These are phyloP conservation scores for Chrysodeixis includens DNA, from an alignment of 2,888 invertebrate species.

Conservation along the genomic window DNA sequence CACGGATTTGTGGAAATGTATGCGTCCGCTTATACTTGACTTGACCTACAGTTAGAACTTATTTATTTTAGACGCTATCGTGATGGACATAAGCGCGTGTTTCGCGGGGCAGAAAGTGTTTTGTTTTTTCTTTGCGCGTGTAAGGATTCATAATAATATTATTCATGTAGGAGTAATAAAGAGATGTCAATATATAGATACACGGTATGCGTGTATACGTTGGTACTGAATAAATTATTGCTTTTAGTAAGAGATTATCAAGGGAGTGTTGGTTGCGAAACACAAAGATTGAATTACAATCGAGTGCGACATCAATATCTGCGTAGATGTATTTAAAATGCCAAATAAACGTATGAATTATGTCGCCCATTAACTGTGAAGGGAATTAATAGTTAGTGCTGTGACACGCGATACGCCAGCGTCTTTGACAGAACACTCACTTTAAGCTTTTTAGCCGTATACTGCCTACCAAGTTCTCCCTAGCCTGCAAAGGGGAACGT, in stretches of 20 bases:
- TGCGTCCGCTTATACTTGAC: conserved; percentile 69
- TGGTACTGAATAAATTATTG: conserved; percentile 60
- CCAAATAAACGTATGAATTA: conserved; percentile 54
- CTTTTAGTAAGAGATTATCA: conserved; percentile 58
- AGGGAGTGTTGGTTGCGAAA: conserved; percentile 56
- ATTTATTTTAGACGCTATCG: conserved; percentile 65
- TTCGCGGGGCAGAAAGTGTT: conserved; percentile 60
- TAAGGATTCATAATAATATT: conserved; percentile 77
- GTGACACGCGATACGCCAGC: conserved; percentile 43
- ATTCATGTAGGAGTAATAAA: conserved; percentile 79
- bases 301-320: conserved; percentile 50
- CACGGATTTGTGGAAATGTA: conserved; percentile 85
- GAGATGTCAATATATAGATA: conserved; percentile 73
- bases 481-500: no score
- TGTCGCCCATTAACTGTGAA: conserved; percentile 44
- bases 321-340: conserved; percentile 53
- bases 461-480: background rate
- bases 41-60: conserved; percentile 62
- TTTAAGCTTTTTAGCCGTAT: conserved; percentile 33
- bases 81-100: conserved; percentile 57
- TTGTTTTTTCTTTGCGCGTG: conserved; percentile 71
- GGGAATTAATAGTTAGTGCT: conserved; percentile 46
- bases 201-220: conserved; percentile 59
- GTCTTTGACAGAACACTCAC: conserved; percentile 45
- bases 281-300: conserved; percentile 61